A percentile compares a stretch with the other conserved stretches of the same genome.
Evolutionary conservation across 2,797 vertebrate genomes (phyloP).

Genomic region (Sarcophilus harrisii): DNA sequence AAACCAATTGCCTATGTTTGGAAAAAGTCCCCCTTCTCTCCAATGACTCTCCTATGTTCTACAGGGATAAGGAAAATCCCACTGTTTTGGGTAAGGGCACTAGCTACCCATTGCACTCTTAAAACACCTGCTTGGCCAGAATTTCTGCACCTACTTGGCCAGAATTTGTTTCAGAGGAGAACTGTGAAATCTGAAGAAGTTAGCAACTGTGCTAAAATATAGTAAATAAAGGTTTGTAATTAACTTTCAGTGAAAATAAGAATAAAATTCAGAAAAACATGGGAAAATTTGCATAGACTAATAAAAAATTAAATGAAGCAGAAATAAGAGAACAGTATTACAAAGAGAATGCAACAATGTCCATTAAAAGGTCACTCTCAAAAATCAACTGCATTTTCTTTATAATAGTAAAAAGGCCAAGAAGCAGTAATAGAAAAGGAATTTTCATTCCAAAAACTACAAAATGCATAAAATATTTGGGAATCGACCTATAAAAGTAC

Average conservation of each 20-base stretch:
- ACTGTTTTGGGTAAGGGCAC: background rate
- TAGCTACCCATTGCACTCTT: background rate
- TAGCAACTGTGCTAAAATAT: background rate
- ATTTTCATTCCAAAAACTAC: background rate
- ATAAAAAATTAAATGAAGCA: background rate
- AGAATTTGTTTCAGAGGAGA: conserved; percentile 22
- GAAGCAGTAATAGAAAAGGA: too few species aligned
- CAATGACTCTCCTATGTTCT: background rate
- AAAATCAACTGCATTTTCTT: too few species aligned
- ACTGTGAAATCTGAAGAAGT: background rate
- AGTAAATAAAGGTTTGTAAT: background rate
- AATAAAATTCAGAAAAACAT: background rate
- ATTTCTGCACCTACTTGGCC: background rate
- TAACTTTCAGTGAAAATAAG: background rate
- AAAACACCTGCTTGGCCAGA: too few species aligned
- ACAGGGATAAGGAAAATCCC: background rate
- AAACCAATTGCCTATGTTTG: background rate
- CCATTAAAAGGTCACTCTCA: background rate
- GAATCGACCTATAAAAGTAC: background rate
- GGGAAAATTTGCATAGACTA: background rate
- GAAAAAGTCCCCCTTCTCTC: background rate
- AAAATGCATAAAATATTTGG: background rate
- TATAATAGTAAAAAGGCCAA: too few species aligned
- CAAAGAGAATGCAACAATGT: background rate
- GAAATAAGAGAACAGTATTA: background rate